phyloP scores from a whole-genome alignment of 2,888 invertebrate genomes.

The Patella pellucida region DNA sequence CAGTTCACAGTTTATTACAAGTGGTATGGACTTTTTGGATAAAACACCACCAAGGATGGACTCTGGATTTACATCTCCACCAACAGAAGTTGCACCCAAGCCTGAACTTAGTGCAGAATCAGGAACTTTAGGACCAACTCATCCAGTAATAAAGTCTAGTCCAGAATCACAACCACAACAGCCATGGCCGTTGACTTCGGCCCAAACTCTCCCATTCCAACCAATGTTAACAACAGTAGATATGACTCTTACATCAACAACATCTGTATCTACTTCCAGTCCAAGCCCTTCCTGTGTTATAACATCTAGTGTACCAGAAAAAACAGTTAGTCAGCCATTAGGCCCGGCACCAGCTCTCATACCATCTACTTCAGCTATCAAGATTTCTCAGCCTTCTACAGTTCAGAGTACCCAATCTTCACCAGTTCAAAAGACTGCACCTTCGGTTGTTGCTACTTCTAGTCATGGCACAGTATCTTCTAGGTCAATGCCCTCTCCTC shows the following conservation, averaged over 20 bases:
- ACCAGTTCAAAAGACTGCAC: neutral
- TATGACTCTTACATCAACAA: neutral
- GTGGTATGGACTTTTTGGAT: conserved; percentile 9
- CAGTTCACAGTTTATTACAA: neutral
- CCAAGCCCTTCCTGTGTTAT: neutral
- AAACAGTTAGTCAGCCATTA: neutral
- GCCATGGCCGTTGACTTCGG: neutral
- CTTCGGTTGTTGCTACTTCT: neutral
- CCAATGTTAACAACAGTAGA: neutral
- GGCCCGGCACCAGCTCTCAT: conserved; percentile 1
- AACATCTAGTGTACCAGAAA: neutral
- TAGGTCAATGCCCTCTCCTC: neutral
- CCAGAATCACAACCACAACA: neutral
- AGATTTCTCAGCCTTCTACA: neutral
- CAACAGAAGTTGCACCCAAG: neutral
- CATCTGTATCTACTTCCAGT: neutral
- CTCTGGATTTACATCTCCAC: neutral
- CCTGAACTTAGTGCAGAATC: neutral
- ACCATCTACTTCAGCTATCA: neutral
- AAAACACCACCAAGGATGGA: conserved; percentile 8
- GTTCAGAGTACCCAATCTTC: neutral
- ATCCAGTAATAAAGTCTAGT: neutral
- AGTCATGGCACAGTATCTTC: neutral
- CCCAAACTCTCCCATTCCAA: neutral
- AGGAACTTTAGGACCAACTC: neutral